Percentiles rank a stretch among this genome's conserved stretches.
Evolutionary conservation across 2,113 vertebrate species (phyloP).

Genomic region (Promerops cafer): DNA sequence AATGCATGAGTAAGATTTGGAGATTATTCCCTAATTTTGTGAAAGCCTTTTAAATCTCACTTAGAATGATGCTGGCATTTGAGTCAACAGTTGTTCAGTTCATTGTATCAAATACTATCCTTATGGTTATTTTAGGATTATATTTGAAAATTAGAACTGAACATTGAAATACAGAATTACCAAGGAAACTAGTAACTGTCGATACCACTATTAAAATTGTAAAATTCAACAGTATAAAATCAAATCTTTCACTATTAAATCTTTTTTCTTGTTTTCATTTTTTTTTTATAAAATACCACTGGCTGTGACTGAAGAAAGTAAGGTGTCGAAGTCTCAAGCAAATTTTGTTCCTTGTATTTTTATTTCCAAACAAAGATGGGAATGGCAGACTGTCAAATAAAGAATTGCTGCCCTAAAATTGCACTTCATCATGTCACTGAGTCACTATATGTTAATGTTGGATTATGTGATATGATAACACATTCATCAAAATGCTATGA

Average conservation of each 20-base stretch:
- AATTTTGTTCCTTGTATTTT: neutral
- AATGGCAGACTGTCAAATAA: neutral
- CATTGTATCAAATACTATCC: neutral
- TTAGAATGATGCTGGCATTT: neutral
- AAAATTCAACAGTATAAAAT: neutral
- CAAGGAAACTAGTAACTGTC: neutral
- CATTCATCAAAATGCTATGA: neutral
- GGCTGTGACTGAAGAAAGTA: neutral
- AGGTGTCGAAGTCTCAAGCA: neutral
- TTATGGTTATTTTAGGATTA: neutral
- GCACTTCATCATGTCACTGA: neutral
- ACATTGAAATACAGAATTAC: neutral
- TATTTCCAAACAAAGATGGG: neutral
- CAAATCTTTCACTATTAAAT: neutral
- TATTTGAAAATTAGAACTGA: neutral
- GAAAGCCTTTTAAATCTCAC: neutral
- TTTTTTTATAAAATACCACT: neutral
- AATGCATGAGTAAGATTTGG: neutral
- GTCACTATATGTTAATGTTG: neutral
- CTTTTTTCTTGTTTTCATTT: neutral
- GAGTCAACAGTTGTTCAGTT: neutral
- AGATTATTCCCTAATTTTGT: neutral
- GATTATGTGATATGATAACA: neutral
- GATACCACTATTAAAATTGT: neutral
- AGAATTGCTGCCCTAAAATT: neutral